phyloP scores from a whole-genome alignment of 2,797 vertebrate genomes.

The Natrix natrix region DNA sequence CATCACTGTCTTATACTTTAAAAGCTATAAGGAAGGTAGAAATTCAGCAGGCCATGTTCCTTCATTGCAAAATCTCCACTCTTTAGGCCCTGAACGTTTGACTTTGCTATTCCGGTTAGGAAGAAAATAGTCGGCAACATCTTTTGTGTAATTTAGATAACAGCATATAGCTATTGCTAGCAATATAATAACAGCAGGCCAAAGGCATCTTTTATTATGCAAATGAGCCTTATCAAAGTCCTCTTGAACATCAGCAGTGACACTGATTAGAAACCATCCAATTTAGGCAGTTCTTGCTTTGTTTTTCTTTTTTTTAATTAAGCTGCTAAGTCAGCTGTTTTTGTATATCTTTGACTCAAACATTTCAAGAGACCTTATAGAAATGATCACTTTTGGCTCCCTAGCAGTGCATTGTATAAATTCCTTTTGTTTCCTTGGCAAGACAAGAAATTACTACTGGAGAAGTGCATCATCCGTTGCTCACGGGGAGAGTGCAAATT shows the following conservation, averaged over 20 bases:
- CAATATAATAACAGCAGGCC: constrained; percentile 54
- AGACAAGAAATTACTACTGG: background rate
- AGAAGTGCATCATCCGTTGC: background rate
- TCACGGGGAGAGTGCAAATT: background rate
- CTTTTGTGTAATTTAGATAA: constrained; percentile 54
- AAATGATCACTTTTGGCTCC: background rate
- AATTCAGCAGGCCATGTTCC: background rate
- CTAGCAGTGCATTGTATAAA: too few relatives aligned
- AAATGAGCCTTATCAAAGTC: constrained; percentile 55
- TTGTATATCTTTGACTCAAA: background rate
- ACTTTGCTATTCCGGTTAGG: constrained; percentile 27
- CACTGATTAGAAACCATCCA: constrained; percentile 61
- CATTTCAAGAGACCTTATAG: constrained; percentile 9
- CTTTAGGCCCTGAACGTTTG: background rate
- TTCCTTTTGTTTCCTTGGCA: background rate
- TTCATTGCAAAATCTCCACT: too few relatives aligned
- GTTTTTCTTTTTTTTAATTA: constrained; percentile 12
- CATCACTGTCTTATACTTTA: background rate
- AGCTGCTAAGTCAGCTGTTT: constrained; percentile 3
- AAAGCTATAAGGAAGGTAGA: background rate
- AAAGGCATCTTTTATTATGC: constrained; percentile 35
- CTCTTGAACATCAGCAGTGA: constrained; percentile 54
- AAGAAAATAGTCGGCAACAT: constrained; percentile 46
- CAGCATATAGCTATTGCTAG: constrained; percentile 26
- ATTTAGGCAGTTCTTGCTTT: constrained; percentile 47